phyloP scores from a whole-genome alignment of 1,140 invertebrate species.

The Portunus trituberculatus region DNA sequence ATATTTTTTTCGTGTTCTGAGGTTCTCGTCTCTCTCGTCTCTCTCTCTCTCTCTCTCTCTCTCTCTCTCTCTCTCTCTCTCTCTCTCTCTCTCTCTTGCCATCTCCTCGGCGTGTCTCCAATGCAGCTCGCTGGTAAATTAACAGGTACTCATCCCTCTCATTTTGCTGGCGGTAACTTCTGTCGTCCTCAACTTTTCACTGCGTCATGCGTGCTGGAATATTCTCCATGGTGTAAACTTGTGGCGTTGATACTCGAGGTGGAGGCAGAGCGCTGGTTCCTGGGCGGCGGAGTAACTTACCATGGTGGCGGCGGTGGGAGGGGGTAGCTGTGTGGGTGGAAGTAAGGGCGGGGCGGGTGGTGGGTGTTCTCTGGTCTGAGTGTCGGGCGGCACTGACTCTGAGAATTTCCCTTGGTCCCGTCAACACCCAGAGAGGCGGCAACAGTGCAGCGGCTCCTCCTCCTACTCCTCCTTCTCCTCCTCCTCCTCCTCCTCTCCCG shows the following conservation, averaged over 20 bases:
- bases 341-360: neutral
- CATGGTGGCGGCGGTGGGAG: neutral
- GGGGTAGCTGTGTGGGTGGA: neutral
- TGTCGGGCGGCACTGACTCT: constrained; percentile 23
- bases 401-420: neutral
- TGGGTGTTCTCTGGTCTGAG: constrained; percentile 17
- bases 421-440: neutral
- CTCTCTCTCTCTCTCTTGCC: neutral
- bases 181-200: too few relatives aligned
- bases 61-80: constrained; percentile 36
- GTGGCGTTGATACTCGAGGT: too few relatives aligned
- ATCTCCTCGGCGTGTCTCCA: neutral
- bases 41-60: neutral
- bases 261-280: neutral
- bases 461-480: neutral
- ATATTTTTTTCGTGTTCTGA: neutral
- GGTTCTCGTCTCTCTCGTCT: neutral
- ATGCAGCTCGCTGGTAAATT: too few relatives aligned
- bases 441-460: neutral
- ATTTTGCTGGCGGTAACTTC: too few relatives aligned
- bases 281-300: neutral
- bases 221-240: too few relatives aligned
- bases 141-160: too few relatives aligned
- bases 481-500: neutral
- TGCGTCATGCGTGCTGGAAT: neutral